phyloP scores from a whole-genome alignment of 2,113 vertebrate genomes.

The Platysternon megacephalum region DNA sequence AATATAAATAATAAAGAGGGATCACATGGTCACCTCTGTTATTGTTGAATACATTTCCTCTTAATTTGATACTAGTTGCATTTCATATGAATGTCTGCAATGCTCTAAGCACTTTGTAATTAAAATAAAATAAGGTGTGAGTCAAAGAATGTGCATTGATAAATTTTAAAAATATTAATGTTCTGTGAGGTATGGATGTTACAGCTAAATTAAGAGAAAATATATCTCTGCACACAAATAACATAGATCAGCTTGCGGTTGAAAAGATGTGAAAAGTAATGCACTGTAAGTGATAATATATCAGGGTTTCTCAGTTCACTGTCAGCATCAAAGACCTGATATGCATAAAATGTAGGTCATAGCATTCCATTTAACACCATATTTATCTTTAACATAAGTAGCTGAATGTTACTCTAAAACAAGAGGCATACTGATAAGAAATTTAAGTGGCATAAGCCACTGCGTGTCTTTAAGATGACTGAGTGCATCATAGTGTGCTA shows the following conservation, averaged over 20 bases:
- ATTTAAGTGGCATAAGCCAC: neutral
- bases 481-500: neutral
- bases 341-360: slow-evolving; percentile 79
- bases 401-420: neutral
- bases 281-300: slow-evolving; percentile 34
- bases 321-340: slow-evolving; percentile 46
- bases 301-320: slow-evolving; percentile 56
- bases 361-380: slow-evolving; percentile 57
- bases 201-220: slow-evolving; percentile 38
- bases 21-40: rapidly evolving
- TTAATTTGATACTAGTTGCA: neutral
- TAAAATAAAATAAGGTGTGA: neutral
- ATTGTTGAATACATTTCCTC: neutral
- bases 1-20: rapidly evolving
- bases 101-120: neutral
- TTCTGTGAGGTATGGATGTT: slow-evolving; percentile 20
- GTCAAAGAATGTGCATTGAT: neutral
- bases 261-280: slow-evolving; percentile 34
- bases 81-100: neutral
- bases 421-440: neutral
- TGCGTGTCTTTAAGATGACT: neutral
- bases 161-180: slow-evolving; percentile 2
- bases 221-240: neutral
- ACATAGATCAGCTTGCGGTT: neutral
- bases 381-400: slow-evolving; percentile 57